These are phyloP conservation scores for Astyanax mexicanus DNA, from an alignment of 2,797 vertebrate species.

Conservation along the genomic window DNA sequence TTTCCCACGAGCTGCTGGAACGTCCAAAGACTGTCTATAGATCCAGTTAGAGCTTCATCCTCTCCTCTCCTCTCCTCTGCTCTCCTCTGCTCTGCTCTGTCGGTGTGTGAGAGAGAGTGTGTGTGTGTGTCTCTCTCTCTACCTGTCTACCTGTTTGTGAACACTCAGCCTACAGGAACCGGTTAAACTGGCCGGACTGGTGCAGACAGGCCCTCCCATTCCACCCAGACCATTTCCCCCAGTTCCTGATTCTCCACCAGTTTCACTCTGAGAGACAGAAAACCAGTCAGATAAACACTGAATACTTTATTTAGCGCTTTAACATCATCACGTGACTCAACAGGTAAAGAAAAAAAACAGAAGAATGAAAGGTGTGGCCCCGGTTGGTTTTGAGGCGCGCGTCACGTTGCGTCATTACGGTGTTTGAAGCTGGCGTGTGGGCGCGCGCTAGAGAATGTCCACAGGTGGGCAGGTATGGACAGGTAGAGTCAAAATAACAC, in stretches of 20 bases:
- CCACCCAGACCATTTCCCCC: neutral
- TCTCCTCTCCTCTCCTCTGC: slow-evolving; percentile 24
- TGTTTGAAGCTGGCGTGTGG: neutral
- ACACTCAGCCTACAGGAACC: slow-evolving; percentile 35
- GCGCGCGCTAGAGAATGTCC: too few species aligned
- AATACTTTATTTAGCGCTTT: neutral
- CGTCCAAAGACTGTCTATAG: too few species aligned
- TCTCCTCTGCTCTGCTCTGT: neutral
- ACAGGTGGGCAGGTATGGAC: too few species aligned
- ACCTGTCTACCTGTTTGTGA: slow-evolving; percentile 6
- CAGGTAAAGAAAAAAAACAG: slow-evolving; percentile 41
- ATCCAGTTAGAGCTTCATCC: too few species aligned
- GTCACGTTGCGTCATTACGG: neutral
- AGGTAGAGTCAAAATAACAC: too few species aligned
- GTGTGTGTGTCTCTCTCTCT: slow-evolving; percentile 18
- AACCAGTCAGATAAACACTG: neutral
- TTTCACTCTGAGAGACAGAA: neutral
- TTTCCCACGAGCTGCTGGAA: too few species aligned
- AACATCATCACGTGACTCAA: slow-evolving; percentile 39
- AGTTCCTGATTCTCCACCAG: neutral
- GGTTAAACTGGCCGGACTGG: slow-evolving; percentile 46
- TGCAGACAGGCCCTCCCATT: neutral
- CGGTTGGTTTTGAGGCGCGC: neutral
- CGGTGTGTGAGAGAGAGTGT: too few species aligned
- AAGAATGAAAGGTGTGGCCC: slow-evolving; percentile 45